Evolutionary conservation across 2,888 invertebrate genomes (phyloP).

Genomic region (Mycalesis mineus): DNA sequence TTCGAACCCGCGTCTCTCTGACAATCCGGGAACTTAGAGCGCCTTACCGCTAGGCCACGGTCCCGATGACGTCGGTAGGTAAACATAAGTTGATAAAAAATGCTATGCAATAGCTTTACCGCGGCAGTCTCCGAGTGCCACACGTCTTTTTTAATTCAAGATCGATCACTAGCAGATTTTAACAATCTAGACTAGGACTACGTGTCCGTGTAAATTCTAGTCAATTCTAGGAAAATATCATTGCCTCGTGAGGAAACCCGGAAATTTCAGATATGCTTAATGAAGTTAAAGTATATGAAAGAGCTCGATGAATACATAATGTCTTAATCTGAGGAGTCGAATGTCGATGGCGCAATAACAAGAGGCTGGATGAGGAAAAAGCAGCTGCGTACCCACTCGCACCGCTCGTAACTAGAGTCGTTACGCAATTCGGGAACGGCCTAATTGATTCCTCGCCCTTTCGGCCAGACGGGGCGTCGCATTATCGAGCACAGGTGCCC

Average conservation of each 20-base stretch:
- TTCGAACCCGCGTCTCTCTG: too few relatives aligned
- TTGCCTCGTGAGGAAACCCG: neutral
- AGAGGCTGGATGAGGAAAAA: slow-evolving; percentile 74
- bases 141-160: too few relatives aligned
- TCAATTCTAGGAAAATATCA: neutral
- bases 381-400: slow-evolving; percentile 69
- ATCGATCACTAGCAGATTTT: too few relatives aligned
- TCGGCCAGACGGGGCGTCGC: slow-evolving; percentile 71
- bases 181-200: too few relatives aligned
- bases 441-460: slow-evolving; percentile 78
- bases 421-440: slow-evolving; percentile 73
- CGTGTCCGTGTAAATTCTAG: too few relatives aligned
- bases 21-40: too few relatives aligned
- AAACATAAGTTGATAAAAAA: too few relatives aligned
- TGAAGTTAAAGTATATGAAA: slow-evolving; percentile 50
- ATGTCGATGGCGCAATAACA: slow-evolving; percentile 73
- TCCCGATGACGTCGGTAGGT: too few relatives aligned
- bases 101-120: too few relatives aligned
- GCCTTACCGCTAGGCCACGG: too few relatives aligned
- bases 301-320: slow-evolving; percentile 65
- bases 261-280: neutral
- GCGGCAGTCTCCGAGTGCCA: too few relatives aligned
- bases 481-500: slow-evolving; percentile 74
- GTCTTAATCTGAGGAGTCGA: slow-evolving; percentile 67
- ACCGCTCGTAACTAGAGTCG: slow-evolving; percentile 72